phyloP scores from a whole-genome alignment of 2,797 vertebrate genomes.

The Coregonus sp. region DNA sequence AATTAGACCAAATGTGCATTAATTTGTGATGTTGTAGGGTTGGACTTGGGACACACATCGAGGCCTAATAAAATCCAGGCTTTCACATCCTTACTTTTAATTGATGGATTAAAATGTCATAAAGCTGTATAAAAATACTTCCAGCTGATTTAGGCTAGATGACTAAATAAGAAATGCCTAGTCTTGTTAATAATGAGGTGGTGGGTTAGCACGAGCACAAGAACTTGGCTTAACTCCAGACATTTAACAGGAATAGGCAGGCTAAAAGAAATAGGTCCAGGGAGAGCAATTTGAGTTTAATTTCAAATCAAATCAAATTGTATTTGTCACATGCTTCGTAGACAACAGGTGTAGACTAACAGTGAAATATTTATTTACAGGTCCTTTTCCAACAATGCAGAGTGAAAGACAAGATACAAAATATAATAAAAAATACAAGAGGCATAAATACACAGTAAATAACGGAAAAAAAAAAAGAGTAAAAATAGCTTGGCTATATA shows the following conservation, averaged over 20 bases:
- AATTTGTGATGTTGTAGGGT: background rate
- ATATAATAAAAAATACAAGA: too few relatives aligned
- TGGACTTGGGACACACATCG: background rate
- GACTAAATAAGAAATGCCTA: background rate
- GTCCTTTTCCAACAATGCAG: too few relatives aligned
- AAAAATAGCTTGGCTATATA: too few relatives aligned
- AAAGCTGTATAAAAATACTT: background rate
- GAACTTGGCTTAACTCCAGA: background rate
- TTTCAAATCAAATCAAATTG: too few relatives aligned
- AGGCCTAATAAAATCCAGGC: background rate
- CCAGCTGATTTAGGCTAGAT: background rate
- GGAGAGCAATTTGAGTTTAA: too few relatives aligned
- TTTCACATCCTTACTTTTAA: background rate
- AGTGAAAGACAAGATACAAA: too few relatives aligned
- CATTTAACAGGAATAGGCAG: background rate
- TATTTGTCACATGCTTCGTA: too few relatives aligned
- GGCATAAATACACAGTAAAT: too few relatives aligned
- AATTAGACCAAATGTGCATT: background rate
- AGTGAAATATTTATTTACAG: too few relatives aligned
- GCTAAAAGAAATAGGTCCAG: too few relatives aligned
- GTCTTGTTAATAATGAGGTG: background rate
- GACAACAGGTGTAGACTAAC: too few relatives aligned
- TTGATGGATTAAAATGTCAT: background rate
- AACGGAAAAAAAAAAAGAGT: too few relatives aligned
- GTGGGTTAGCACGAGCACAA: background rate